Conservation (phyloP, 2,113 vertebrate genomes). For the Pterophyllum scalare region DNA sequence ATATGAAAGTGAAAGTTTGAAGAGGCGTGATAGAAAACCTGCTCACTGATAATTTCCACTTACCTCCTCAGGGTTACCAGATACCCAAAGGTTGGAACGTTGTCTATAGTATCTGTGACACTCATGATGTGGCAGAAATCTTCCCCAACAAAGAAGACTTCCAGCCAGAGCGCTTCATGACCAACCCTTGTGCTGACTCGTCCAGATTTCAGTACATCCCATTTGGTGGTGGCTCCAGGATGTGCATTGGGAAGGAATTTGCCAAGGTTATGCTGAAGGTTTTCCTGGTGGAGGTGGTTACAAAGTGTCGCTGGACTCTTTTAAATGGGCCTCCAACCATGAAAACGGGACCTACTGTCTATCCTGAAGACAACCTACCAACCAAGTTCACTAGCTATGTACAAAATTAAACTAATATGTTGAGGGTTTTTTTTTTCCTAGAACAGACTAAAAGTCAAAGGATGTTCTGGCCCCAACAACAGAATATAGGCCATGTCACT, state of each 20-base stretch:
- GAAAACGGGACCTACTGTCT: slow-evolving; percentile 94
- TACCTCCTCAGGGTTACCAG: slow-evolving; percentile 89
- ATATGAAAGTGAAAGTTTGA: fast-evolving
- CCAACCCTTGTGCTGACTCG: slow-evolving; percentile 79
- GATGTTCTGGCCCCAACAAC: not conserved
- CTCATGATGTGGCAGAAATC: slow-evolving; percentile 91
- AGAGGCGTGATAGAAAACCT: fast-evolving
- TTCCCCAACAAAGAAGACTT: slow-evolving; percentile 96
- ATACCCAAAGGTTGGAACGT: slow-evolving; percentile 99
- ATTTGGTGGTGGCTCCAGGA: slow-evolving; percentile 94
- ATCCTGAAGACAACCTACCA: slow-evolving; percentile 95
- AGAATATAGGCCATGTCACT: not conserved
- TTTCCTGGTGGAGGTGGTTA: slow-evolving; percentile 92
- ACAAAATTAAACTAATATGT: slow-evolving; percentile 56
- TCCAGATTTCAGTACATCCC: slow-evolving; percentile 96
- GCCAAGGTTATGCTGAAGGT: slow-evolving; percentile 96
- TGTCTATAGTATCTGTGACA: slow-evolving; percentile 98
- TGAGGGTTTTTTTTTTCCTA: not conserved
- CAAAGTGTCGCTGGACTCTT: slow-evolving; percentile 93
- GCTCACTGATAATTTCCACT: not conserved
- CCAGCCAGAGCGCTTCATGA: slow-evolving; percentile 92
- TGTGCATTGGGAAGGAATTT: slow-evolving; percentile 98
- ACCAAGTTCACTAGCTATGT: slow-evolving; percentile 89
- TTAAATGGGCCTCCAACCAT: slow-evolving; percentile 93
- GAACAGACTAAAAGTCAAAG: not conserved